phyloP scores from a whole-genome alignment of 2,888 invertebrate genomes.

The Elysia crispata region DNA sequence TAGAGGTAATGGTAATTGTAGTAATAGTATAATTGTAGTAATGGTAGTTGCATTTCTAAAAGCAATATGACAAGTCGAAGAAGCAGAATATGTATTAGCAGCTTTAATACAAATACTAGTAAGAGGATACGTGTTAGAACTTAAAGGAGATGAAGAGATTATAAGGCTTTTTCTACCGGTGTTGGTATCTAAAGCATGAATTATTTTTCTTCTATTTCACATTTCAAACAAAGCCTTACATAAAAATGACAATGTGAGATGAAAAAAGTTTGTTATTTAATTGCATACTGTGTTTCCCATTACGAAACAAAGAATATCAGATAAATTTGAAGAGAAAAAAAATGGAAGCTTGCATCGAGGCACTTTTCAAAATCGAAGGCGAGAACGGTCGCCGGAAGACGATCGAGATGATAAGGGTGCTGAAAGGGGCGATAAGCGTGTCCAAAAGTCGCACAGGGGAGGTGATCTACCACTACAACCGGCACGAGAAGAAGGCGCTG shows the following conservation, averaged over 20 bases:
- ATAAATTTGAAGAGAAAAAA: background rate
- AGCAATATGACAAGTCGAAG: too few species aligned
- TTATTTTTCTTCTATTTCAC: too few species aligned
- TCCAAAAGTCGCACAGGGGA: constrained; percentile 66
- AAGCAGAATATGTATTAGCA: too few species aligned
- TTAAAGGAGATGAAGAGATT: too few species aligned
- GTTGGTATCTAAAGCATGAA: too few species aligned
- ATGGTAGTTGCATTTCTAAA: background rate
- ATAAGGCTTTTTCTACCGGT: too few species aligned
- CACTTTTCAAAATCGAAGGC: constrained; percentile 57
- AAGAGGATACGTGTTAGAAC: too few species aligned
- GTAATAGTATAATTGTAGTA: background rate
- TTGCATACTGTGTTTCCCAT: too few species aligned
- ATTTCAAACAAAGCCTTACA: background rate
- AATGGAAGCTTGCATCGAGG: constrained; percentile 60
- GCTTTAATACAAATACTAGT: too few species aligned
- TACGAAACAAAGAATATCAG: background rate
- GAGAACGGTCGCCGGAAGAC: constrained; percentile 58
- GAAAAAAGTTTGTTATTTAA: too few species aligned
- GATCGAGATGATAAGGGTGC: constrained; percentile 60
- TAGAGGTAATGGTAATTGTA: background rate
- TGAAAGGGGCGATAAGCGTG: constrained; percentile 65
- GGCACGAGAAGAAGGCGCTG: constrained; percentile 59
- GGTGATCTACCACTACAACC: constrained; percentile 62
- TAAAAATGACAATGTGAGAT: too few species aligned